Conservation (phyloP, 2,888 invertebrate species). For the Dinocampus coccinellae region DNA sequence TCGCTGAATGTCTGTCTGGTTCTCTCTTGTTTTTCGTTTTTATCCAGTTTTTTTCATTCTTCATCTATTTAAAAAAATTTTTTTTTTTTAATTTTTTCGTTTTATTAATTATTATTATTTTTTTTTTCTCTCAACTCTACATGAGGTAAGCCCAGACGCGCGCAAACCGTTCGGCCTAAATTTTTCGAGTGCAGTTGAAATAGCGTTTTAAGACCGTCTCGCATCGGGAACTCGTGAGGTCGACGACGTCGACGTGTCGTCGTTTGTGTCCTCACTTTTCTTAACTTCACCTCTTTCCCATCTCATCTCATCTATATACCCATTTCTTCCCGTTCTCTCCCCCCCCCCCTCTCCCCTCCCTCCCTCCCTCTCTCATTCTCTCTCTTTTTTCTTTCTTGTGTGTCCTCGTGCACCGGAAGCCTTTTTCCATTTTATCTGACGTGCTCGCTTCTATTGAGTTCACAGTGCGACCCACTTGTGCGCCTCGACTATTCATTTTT, state of each 20-base stretch:
- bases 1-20: background rate
- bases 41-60: background rate
- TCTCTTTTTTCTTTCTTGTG: conserved; percentile 5
- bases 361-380: background rate
- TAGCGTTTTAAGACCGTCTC: conserved; percentile 41
- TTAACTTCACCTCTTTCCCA: conserved; percentile 4
- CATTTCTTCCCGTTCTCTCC: conserved; percentile 10
- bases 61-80: background rate
- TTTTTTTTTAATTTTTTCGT: background rate
- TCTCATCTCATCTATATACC: background rate
- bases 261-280: conserved; percentile 15
- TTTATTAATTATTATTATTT: no score
- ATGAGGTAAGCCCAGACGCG: conserved; percentile 16
- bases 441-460: conserved; percentile 7
- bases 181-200: conserved; percentile 44
- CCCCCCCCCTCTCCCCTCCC: background rate
- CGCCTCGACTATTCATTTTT: background rate
- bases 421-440: conserved; percentile 9
- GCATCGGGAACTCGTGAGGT: conserved; percentile 7
- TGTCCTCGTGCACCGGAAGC: background rate
- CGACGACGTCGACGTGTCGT: conserved; percentile 11
- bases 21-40: background rate
- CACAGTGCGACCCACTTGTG: conserved; percentile 1
- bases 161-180: conserved; percentile 22
- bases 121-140: conserved; percentile 1